These are phyloP conservation scores for Bagarius yarrelli DNA, from an alignment of 2,113 vertebrate genomes.

Conservation along the genomic window DNA sequence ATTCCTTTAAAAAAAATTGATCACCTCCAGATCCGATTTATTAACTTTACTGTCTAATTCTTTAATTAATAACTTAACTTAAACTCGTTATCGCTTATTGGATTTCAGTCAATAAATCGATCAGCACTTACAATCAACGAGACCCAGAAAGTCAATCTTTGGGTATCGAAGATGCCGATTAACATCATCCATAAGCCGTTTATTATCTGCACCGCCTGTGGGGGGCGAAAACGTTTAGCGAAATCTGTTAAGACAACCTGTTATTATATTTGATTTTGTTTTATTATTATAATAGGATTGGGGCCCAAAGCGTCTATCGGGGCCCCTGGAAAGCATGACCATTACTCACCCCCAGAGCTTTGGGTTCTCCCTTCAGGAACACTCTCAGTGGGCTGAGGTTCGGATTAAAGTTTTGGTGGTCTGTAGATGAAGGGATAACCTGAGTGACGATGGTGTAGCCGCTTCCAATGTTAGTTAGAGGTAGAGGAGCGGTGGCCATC, in stretches of 20 bases:
- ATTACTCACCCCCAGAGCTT: slow-evolving; percentile 13
- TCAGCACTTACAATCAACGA: slow-evolving; percentile 38
- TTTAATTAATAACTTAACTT: too few relatives aligned
- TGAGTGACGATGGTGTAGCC: slow-evolving; percentile 34
- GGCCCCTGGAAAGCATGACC: not conserved
- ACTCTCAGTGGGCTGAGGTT: not conserved
- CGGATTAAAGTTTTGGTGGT: not conserved
- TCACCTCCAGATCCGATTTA: too few relatives aligned
- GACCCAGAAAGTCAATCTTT: slow-evolving; percentile 28
- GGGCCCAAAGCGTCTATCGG: too few relatives aligned
- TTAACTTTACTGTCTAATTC: too few relatives aligned
- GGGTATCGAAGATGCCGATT: slow-evolving; percentile 12
- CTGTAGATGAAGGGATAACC: not conserved
- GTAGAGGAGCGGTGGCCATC: slow-evolving; percentile 1
- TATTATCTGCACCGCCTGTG: slow-evolving; percentile 45
- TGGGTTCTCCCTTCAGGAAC: slow-evolving; percentile 34
- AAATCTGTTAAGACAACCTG: too few relatives aligned
- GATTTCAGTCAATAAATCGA: not conserved
- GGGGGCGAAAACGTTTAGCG: too few relatives aligned
- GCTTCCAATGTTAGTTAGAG: not conserved
- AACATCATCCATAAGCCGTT: slow-evolving; percentile 15
- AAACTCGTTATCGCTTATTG: not conserved
- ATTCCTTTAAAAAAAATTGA: too few relatives aligned
- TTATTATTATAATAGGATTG: too few relatives aligned
- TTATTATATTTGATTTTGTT: too few relatives aligned